Base-by-base conservation (phyloP, 1,140 invertebrate species). In the Zaprionus lachaisei region DNA sequence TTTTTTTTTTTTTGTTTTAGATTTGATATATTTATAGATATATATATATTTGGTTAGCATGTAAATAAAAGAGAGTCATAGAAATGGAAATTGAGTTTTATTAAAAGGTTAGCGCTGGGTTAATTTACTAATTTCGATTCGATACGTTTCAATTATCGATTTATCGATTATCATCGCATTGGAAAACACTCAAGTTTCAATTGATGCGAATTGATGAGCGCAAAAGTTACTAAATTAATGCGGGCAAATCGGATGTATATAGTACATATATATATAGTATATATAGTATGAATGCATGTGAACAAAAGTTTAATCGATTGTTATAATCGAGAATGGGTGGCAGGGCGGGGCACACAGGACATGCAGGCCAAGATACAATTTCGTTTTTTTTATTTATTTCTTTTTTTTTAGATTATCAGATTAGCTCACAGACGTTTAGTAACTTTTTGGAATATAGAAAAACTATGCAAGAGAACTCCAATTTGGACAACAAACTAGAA, bases 1-100 rank as follows among this genome's bases (percentile, higher is more conserved):
- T 77, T 64, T 24, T 34, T 44, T 4, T 44, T 4, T 26, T 44
- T 65, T 71, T 77, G 17, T 38, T 70, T 70, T 37, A 55, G 57
- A 41, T 63, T 56, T 56, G 38, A 66, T 64, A 54, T 73, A 49
- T 63, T 41, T 67, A 15, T 72, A 67, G n/a, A 24, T 58, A 44
- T 66, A 72, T 64, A 60, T 73, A 38, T 60, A 12, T 85, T 79
- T 69, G 76, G 81, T 87, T 87, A 87, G 84, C 84, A 87, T 87
- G 84, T 84, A 87, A 87, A 87, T 82, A 87, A 74, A 81, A 83
- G 80, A 81, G 66, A 87, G 83, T 87, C 72, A 65, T 89, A 87
- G 84, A 87, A 84, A 81, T 90, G 84, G 84, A 87, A 87, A 87
- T 84, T 81, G 82, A 84, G 79, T 84, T 77, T 85, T 85, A 87